phyloP scores from a whole-genome alignment of 2,797 vertebrate species.

The Rhabdophis nuchalis region DNA sequence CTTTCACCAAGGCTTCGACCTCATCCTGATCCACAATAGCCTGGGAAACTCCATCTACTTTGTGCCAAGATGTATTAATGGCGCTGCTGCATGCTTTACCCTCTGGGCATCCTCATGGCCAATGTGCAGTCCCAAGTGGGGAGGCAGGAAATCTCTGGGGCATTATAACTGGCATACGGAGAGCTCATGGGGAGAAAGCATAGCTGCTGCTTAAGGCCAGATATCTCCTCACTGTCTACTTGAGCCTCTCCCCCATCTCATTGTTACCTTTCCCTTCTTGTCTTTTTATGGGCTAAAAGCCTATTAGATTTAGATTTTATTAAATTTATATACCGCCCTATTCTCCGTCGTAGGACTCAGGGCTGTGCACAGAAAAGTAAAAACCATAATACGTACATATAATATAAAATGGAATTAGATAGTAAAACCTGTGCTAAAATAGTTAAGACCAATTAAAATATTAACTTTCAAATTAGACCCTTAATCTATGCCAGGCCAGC shows the following conservation, averaged over 20 bases:
- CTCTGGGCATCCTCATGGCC: constrained; percentile 81
- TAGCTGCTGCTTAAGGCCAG: constrained; percentile 79
- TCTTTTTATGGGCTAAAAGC: constrained; percentile 21
- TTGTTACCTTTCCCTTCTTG: constrained; percentile 76
- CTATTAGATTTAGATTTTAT: too few species aligned
- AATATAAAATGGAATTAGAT: too few species aligned
- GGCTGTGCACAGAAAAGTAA: too few species aligned
- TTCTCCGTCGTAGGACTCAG: too few species aligned
- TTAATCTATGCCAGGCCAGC: too few species aligned
- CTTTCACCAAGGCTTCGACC: constrained; percentile 80
- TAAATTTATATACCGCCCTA: too few species aligned
- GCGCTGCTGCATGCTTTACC: constrained; percentile 80
- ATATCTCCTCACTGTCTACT: constrained; percentile 80
- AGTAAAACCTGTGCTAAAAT: too few species aligned
- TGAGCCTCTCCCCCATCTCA: constrained; percentile 80
- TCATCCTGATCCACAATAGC: constrained; percentile 76
- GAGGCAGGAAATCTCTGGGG: constrained; percentile 61
- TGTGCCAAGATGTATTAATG: constrained; percentile 79
- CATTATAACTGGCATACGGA: constrained; percentile 74
- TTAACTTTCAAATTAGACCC: too few species aligned
- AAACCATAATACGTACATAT: too few species aligned
- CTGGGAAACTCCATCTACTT: constrained; percentile 85
- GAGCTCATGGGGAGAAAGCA: constrained; percentile 70
- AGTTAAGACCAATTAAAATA: too few species aligned
- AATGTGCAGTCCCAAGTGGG: constrained; percentile 84